These are phyloP conservation scores for Agrochola circellaris DNA, from an alignment of 2,888 invertebrate species.

Conservation along the genomic window DNA sequence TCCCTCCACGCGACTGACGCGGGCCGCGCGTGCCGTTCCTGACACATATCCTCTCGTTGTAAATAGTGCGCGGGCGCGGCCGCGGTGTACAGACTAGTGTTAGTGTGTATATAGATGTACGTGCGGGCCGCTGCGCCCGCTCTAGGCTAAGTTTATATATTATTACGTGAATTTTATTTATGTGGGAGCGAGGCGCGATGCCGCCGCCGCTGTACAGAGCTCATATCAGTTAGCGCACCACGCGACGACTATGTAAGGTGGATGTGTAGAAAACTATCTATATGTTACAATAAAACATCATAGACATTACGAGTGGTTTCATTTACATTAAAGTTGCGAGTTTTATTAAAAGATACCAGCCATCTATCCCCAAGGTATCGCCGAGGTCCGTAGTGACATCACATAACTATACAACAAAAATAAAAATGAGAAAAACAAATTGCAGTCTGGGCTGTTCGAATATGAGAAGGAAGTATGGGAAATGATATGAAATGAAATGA, in stretches of 20 bases:
- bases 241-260: constrained; percentile 85
- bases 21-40: constrained; percentile 74
- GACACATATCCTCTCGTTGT: constrained; percentile 80
- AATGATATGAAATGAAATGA: no score
- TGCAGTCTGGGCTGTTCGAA: not conserved
- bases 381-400: not conserved
- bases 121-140: constrained; percentile 70
- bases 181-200: constrained; percentile 69
- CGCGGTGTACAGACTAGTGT: constrained; percentile 76
- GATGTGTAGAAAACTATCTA: constrained; percentile 89
- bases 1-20: constrained; percentile 87
- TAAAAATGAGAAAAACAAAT: not conserved
- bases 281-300: constrained; percentile 89
- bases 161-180: constrained; percentile 83
- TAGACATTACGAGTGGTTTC: constrained; percentile 81
- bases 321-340: constrained; percentile 66
- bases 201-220: constrained; percentile 80
- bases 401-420: not conserved
- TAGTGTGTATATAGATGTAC: constrained; percentile 79
- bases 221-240: constrained; percentile 88
- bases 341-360: not conserved
- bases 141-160: constrained; percentile 80
- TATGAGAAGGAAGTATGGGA: not conserved
- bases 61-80: constrained; percentile 72
- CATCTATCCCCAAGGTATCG: not conserved